phyloP scores from a whole-genome alignment of 2,113 vertebrate genomes.

The Lichenostomus cassidix region DNA sequence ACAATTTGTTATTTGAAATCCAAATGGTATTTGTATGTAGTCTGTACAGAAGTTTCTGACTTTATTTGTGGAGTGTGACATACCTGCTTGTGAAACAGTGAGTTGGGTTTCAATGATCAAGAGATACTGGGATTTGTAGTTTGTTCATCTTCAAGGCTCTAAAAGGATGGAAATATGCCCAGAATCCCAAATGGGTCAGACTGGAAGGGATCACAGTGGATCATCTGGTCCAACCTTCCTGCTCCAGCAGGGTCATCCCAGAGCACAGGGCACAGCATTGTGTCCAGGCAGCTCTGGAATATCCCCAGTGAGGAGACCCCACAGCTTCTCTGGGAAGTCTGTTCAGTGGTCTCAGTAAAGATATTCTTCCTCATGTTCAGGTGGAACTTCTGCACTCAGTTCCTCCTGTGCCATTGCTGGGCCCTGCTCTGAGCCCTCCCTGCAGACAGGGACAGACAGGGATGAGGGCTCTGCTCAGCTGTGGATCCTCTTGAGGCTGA shows the following conservation, averaged over 20 bases:
- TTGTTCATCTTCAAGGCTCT: not conserved
- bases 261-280: not conserved
- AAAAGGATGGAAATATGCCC: not conserved
- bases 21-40: not conserved
- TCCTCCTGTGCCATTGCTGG: not conserved
- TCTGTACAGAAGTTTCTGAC: not conserved
- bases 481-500: not conserved
- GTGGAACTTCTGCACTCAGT: not conserved
- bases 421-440: not conserved
- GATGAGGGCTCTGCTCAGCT: not conserved
- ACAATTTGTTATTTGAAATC: not conserved
- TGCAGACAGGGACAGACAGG: not conserved
- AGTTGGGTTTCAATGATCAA: not conserved
- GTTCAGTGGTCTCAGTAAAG: not conserved
- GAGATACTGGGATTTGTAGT: not conserved
- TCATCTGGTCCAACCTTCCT: not conserved
- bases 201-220: not conserved
- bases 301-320: not conserved
- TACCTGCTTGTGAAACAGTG: not conserved
- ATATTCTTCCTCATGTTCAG: not conserved
- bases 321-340: not conserved
- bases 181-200: not conserved
- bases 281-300: not conserved
- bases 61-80: not conserved
- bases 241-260: not conserved